Percentiles rank a stretch among this genome's conserved stretches.
Evolutionary conservation across 1,140 invertebrate genomes (phyloP).

Genomic region (Sitophilus oryzae): DNA sequence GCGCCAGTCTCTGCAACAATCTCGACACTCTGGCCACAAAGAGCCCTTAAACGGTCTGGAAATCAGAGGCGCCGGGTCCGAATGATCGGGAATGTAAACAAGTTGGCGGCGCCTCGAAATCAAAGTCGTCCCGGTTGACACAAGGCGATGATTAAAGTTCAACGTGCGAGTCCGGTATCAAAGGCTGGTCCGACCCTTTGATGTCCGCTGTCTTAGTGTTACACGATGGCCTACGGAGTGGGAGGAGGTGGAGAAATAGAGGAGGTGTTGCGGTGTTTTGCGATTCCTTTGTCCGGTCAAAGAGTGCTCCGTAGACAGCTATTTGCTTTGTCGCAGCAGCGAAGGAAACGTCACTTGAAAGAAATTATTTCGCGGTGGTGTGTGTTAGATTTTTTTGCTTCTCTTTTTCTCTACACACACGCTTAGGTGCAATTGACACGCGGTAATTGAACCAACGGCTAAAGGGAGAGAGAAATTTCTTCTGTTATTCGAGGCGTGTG

Average conservation of each 20-base stretch:
- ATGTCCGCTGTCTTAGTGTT: constrained; percentile 43
- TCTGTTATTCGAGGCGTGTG: too few relatives aligned
- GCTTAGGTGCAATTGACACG: too few relatives aligned
- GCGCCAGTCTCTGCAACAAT: too few relatives aligned
- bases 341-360: constrained; percentile 35
- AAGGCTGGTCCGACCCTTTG: constrained; percentile 41
- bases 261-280: constrained; percentile 42
- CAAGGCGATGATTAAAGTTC: constrained; percentile 43
- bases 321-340: constrained; percentile 10
- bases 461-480: too few relatives aligned
- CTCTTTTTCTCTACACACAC: too few relatives aligned
- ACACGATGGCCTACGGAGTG: constrained; percentile 35
- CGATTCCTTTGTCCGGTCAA: constrained; percentile 32
- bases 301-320: background rate
- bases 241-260: too few relatives aligned
- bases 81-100: constrained; percentile 33
- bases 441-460: too few relatives aligned
- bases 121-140: constrained; percentile 40
- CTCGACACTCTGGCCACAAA: too few relatives aligned
- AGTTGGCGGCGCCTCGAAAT: constrained; percentile 16
- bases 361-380: constrained; percentile 28
- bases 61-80: constrained; percentile 25
- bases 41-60: constrained; percentile 10
- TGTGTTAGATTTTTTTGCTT: too few relatives aligned
- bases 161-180: constrained; percentile 41